Evolutionary conservation across 2,113 vertebrate species (phyloP), one percentile per base, ranked within the genome.

Genomic region (Syrmaticus mikado): DNA sequence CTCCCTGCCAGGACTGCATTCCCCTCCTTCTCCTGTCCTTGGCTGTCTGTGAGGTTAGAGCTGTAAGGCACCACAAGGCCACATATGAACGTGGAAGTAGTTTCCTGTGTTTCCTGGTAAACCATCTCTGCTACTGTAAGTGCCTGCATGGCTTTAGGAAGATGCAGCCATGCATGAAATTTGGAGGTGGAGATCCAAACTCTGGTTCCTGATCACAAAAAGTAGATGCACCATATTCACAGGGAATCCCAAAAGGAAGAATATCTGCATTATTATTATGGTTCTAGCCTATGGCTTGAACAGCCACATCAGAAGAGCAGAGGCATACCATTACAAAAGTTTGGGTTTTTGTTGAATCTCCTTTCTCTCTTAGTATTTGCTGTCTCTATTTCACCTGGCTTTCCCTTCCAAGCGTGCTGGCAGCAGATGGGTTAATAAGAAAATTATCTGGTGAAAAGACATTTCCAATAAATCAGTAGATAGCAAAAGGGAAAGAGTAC

Each of bases 401-500:
- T 58, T 60, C 41, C 82, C 67, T 67, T 55, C 28, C 43, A 11
- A 81, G 73, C 28, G 46, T 25, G 36, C 73, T 90, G 83, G 96
- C 83, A 93, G 83, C 43, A 40, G 3, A 28, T 30, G 88, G 85
- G 95, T 96, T 95, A 96, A 94, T 0, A 1, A 79, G 82, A 84
- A 74, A 86, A 81, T 82, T 89, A 82, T 89, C 76, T 90, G 85
- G 94, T 92, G 60, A 87, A 80, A 94, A 96, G 66, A 74, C 46
- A 81, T 71, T 88, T 96, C 92, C 70, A 96, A 90, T 93, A 96
- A 90, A 95, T 94, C 90, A 96, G 85, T 65, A 93, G 93, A 92
- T 36, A 95, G 83, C 73, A 90, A 90, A 95, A 96, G 40, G 61
- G 76, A 52, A 88, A 87, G 93, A 88, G 93, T 73, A 94, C 68